phyloP scores from a whole-genome alignment of 2,113 vertebrate species.

The Scalopus aquaticus region DNA sequence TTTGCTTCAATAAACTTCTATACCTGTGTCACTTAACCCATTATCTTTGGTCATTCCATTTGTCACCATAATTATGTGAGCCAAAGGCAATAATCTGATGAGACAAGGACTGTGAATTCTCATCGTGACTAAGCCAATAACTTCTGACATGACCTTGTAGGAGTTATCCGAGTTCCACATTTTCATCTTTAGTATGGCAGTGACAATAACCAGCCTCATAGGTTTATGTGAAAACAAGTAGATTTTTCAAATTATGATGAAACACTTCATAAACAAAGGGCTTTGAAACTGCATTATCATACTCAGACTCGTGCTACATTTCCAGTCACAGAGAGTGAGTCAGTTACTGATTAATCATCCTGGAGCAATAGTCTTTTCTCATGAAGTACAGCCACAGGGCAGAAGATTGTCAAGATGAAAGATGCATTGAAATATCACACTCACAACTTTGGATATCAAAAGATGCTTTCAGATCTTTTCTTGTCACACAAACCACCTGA shows the following conservation, averaged over 20 bases:
- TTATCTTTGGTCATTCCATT: slow-evolving; percentile 28
- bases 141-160: not conserved
- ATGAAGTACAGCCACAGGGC: not conserved
- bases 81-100: slow-evolving; percentile 17
- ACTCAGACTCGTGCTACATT: not conserved
- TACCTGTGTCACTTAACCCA: not conserved
- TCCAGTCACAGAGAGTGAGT: slow-evolving; percentile 30
- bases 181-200: not conserved
- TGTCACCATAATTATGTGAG: slow-evolving; percentile 46
- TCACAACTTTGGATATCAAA: slow-evolving; percentile 15
- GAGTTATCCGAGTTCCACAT: not conserved
- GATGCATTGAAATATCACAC: not conserved
- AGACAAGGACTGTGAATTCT: not conserved
- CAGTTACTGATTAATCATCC: slow-evolving; percentile 36
- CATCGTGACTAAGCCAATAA: not conserved
- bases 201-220: not conserved
- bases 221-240: not conserved
- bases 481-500: not conserved
- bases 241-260: slow-evolving; percentile 50
- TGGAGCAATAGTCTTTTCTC: not conserved
- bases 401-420: slow-evolving; percentile 23
- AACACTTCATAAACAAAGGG: slow-evolving; percentile 50
- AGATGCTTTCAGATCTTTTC: not conserved
- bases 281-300: not conserved
- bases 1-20: not conserved